Evolutionary conservation across 2,113 vertebrate species (phyloP), one percentile per base, ranked within the genome.

Genomic region (Condylura cristata): DNA sequence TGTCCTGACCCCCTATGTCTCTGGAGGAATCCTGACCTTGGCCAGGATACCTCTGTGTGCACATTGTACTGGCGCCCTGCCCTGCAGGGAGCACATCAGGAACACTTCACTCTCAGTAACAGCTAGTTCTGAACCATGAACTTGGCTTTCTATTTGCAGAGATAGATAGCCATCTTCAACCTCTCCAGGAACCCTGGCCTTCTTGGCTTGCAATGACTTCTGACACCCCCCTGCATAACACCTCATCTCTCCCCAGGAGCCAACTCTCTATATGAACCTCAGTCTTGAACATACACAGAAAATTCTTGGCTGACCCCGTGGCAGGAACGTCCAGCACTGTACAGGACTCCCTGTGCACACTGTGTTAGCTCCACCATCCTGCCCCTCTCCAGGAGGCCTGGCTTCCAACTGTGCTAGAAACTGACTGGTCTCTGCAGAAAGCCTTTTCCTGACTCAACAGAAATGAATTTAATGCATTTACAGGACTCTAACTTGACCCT

Each of bases 381-480:
- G 61, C 68, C 44, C 86, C 75, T 75, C 83, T 85, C 81, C 20
- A 83, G 65, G 63, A 86, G 91, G 72, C 46, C 72, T 66, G 78
- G 37, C 41, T 39, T 61, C 56, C n/a, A 78, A 56, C 16, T 65
- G 13, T 75, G 37, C 58, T 24, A 56, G 48, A 89, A 70, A 37
- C 81, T 91, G 66, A 91, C 28, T 8, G 2, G 82, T 88, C 53
- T 66, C 37, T 51, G 20, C 34, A 93, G 66, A 89, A 83, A 96
- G 81, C 10, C 32, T 63, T 37, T 72, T 46, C 13, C 32, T 82
- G 66, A 78, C 90, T 65, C 53, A 78, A 83, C 7, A 72, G 46
- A 91, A 96, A 86, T 83, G 79, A 76, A 93, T 12, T 81, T 70
- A 30, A 39, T 22, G 80, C 8, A 26, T 66, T 78, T 75, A 80